Evolutionary conservation across 2,888 invertebrate species (phyloP).

Genomic region (Lacanobia oleracea): DNA sequence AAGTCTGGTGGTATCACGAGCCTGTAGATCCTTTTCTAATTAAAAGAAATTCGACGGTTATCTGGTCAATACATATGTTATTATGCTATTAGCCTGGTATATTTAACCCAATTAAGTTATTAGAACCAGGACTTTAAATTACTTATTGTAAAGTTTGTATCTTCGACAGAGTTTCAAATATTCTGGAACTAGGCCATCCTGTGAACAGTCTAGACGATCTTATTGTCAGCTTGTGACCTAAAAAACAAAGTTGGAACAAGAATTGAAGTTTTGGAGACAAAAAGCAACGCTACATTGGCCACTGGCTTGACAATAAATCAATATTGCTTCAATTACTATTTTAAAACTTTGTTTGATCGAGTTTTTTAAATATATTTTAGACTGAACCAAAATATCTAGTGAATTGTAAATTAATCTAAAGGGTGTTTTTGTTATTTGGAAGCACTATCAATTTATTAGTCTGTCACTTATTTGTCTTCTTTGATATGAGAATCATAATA

Average conservation of each 20-base stretch:
- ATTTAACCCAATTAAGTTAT: not conserved
- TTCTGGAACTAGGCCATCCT: slow-evolving; percentile 32
- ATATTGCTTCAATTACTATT: slow-evolving; percentile 19
- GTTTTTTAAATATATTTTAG: not conserved
- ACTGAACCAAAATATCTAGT: not conserved
- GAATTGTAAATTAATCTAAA: not conserved
- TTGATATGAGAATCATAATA: too few relatives aligned
- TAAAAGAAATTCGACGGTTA: not conserved
- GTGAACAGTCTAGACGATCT: slow-evolving; percentile 49
- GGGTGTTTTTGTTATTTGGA: not conserved
- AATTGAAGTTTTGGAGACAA: slow-evolving; percentile 53
- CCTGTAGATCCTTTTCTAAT: not conserved
- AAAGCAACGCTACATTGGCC: slow-evolving; percentile 44
- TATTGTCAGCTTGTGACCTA: slow-evolving; percentile 50
- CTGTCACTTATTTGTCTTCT: not conserved
- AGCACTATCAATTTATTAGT: not conserved
- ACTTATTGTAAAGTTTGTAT: not conserved
- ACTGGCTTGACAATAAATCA: slow-evolving; percentile 37
- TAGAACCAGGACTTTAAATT: not conserved
- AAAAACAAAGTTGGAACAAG: slow-evolving; percentile 58
- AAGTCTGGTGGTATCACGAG: not conserved
- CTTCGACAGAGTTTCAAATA: slow-evolving; percentile 14
- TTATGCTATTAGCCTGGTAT: not conserved
- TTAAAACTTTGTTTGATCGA: not conserved
- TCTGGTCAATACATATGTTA: not conserved